Conservation (phyloP, 2,113 vertebrate species). For the Polypterus bichir region DNA sequence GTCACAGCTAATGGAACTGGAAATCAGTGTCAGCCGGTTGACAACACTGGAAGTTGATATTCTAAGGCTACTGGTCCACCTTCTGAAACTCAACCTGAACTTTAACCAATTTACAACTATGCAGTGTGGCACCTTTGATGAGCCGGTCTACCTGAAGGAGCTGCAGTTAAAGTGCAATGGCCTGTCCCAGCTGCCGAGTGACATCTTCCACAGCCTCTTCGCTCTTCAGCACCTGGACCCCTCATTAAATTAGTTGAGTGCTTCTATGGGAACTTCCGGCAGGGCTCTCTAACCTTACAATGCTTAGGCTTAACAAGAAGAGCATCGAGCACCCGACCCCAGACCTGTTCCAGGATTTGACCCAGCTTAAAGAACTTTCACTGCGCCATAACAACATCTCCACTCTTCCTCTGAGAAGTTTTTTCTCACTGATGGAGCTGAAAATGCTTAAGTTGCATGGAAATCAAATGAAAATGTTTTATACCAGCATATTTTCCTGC, state of each 20-base stretch:
- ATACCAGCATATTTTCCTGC: conserved; percentile 18
- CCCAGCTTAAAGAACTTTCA: conserved; percentile 50
- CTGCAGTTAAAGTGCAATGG: conserved; percentile 62
- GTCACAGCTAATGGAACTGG: conserved; percentile 56
- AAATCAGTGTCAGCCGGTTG: conserved; percentile 59
- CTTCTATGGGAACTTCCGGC: conserved; percentile 36
- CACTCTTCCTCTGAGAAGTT: conserved; percentile 26
- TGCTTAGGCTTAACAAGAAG: conserved; percentile 61
- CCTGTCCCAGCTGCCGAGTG: conserved; percentile 32
- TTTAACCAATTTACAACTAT: conserved; percentile 48
- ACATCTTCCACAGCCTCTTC: conserved; percentile 43
- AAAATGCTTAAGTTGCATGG: conserved; percentile 61
- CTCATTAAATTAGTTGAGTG: conserved; percentile 51
- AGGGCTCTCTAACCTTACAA: conserved; percentile 37
- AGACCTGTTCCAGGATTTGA: conserved; percentile 30
- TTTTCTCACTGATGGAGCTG: conserved; percentile 39
- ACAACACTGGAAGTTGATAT: conserved; percentile 17
- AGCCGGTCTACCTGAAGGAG: conserved; percentile 37
- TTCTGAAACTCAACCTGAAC: conserved; percentile 56
- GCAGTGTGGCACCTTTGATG: conserved; percentile 41
- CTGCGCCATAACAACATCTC: conserved; percentile 59
- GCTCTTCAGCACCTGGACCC: conserved; percentile 53
- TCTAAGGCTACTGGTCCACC: conserved; percentile 45
- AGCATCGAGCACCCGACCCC: conserved; percentile 30
- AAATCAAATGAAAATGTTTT: conserved; percentile 51